Conservation (phyloP, 2,888 invertebrate species). For the Blomia tropicalis region DNA sequence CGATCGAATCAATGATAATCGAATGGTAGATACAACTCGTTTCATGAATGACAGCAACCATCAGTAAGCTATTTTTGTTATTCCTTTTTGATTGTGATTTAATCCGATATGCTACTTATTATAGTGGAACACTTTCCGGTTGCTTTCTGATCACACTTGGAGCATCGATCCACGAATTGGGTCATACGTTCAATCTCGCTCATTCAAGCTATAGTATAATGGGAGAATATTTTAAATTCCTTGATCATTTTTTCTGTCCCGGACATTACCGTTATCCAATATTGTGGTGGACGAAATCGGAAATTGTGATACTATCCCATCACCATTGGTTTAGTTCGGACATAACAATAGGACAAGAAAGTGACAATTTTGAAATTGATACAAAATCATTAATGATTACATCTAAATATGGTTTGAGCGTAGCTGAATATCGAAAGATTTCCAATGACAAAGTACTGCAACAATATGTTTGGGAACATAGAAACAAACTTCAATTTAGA, state of each 20-base stretch:
- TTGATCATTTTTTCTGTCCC: slow-evolving; percentile 47
- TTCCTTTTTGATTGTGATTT: slow-evolving; percentile 25
- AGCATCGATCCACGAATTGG: slow-evolving; percentile 77
- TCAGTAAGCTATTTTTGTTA: slow-evolving; percentile 39
- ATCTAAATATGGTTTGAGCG: neutral
- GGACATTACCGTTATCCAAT: neutral
- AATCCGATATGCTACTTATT: slow-evolving; percentile 3
- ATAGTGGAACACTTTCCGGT: slow-evolving; percentile 60
- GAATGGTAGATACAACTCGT: slow-evolving; percentile 50
- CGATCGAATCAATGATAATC: slow-evolving; percentile 45
- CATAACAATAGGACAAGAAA: neutral
- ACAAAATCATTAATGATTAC: neutral
- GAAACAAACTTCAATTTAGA: no score
- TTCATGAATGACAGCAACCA: slow-evolving; percentile 85
- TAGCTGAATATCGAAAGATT: neutral
- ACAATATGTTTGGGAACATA: neutral
- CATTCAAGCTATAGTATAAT: slow-evolving; percentile 80
- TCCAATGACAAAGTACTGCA: neutral
- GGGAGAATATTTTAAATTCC: slow-evolving; percentile 71
- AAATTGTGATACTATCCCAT: neutral
- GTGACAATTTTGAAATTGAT: neutral
- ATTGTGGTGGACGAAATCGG: slow-evolving; percentile 21
- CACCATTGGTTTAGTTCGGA: slow-evolving; percentile 19
- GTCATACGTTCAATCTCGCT: slow-evolving; percentile 82
- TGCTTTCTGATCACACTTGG: slow-evolving; percentile 81